A percentile compares a stretch with the other conserved stretches of the same genome.
These are phyloP conservation scores for Sinella curviseta DNA, from an alignment of 1,140 invertebrate species.

Conservation along the genomic window DNA sequence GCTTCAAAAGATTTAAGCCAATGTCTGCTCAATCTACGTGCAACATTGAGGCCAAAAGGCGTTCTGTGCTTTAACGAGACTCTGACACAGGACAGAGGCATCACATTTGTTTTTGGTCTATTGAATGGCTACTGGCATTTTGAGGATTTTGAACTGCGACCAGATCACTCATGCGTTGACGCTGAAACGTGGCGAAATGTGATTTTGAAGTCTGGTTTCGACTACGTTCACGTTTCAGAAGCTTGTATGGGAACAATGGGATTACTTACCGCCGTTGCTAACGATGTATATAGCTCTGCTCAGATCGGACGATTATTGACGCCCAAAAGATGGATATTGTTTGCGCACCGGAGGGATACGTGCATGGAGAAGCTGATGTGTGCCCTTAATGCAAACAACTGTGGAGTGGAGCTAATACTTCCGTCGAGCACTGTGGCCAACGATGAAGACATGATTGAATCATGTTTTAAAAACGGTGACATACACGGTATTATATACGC, in stretches of 20 bases:
- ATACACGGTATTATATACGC: no score
- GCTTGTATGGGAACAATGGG: not conserved
- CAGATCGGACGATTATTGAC: no score
- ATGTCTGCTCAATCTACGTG: not conserved
- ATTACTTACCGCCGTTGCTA: not conserved
- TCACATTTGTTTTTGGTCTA: conserved; percentile 22
- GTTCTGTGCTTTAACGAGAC: not conserved
- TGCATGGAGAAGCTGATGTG: no score
- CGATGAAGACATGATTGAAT: no score
- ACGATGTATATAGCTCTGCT: no score
- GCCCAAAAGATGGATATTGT: no score
- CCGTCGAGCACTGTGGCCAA: no score
- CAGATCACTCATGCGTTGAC: not conserved
- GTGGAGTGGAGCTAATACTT: no score
- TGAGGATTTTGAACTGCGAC: not conserved
- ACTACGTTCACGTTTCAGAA: not conserved
- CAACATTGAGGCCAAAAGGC: not conserved
- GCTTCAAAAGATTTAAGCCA: conserved; percentile 26
- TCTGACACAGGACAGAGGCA: not conserved
- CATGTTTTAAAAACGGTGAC: no score
- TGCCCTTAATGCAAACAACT: no score
- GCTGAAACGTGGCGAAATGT: not conserved
- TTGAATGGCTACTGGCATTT: conserved; percentile 21
- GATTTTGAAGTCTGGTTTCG: not conserved
- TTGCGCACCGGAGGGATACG: no score